These are phyloP conservation scores for Taenioides sp. DNA, from an alignment of 2,797 vertebrate genomes.

Conservation along the genomic window DNA sequence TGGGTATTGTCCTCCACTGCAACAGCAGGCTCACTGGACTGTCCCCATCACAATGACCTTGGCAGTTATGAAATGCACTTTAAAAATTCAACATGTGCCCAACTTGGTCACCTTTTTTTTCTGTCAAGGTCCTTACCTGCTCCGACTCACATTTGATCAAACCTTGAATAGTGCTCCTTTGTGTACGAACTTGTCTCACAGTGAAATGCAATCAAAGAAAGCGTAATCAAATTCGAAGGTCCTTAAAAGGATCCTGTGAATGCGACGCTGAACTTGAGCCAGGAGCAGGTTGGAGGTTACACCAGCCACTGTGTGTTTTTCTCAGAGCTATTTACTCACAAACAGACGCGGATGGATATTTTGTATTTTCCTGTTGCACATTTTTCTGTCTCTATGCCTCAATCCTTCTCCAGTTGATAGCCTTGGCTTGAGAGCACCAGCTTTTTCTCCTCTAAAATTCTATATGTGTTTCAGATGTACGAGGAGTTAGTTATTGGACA, in stretches of 20 bases:
- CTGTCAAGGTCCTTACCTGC: constrained; percentile 39
- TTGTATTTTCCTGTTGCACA: constrained; percentile 41
- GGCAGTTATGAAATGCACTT: constrained; percentile 50
- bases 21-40: constrained; percentile 45
- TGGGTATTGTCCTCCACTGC: constrained; percentile 58
- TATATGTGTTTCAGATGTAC: constrained; percentile 54
- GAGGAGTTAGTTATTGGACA: constrained; percentile 50
- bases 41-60: constrained; percentile 62
- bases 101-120: constrained; percentile 16
- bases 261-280: constrained; percentile 32
- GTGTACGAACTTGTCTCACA: constrained; percentile 23
- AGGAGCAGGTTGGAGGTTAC: constrained; percentile 44
- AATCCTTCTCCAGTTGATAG: constrained; percentile 53
- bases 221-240: constrained; percentile 32
- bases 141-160: constrained; percentile 34
- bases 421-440: constrained; percentile 52
- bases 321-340: constrained; percentile 42
- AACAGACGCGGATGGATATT: constrained; percentile 33
- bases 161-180: constrained; percentile 33
- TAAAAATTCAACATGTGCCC: constrained; percentile 40
- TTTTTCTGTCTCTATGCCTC: constrained; percentile 40
- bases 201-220: constrained; percentile 38
- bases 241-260: constrained; percentile 41
- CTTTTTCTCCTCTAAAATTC: constrained; percentile 54
- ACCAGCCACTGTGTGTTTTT: constrained; percentile 26